phyloP scores from a whole-genome alignment of 1,140 invertebrate genomes.

The Cecropterus lyciades region DNA sequence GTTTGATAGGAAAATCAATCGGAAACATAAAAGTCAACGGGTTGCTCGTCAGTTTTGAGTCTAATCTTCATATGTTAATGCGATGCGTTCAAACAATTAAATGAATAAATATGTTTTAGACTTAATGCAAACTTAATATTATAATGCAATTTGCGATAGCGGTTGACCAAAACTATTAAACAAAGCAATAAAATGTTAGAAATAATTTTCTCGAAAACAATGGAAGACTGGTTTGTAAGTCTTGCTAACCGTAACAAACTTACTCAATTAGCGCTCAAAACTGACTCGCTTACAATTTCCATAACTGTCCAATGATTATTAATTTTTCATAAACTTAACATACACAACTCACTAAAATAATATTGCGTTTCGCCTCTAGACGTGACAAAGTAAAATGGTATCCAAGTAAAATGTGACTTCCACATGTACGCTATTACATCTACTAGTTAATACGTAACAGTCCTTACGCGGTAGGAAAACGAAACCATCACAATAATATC shows the following conservation, averaged over 20 bases:
- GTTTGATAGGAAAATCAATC: conserved; percentile 82
- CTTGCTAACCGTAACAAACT: conserved; percentile 6
- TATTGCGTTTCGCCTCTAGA: conserved; percentile 64
- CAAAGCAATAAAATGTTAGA: background rate
- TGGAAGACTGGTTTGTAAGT: background rate
- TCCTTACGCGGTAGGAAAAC: conserved; percentile 81
- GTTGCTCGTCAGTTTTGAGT: conserved; percentile 50
- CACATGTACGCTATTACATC: conserved; percentile 69
- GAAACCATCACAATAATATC: conserved; percentile 82
- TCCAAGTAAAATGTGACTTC: conserved; percentile 68
- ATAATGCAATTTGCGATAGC: too few species aligned
- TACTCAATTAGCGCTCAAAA: conserved; percentile 39
- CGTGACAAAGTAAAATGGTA: conserved; percentile 70
- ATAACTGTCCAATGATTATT: conserved; percentile 72
- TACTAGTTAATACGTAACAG: conserved; percentile 79
- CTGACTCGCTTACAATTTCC: conserved; percentile 60
- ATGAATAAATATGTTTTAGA: background rate
- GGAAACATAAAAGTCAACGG: conserved; percentile 62
- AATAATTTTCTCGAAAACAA: background rate
- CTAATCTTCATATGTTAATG: background rate
- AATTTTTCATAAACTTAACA: conserved; percentile 66
- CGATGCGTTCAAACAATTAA: background rate
- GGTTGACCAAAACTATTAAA: background rate
- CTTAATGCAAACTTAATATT: background rate
- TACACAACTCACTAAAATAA: conserved; percentile 64